These are phyloP conservation scores for Drosophila cardini DNA, from an alignment of 1,140 invertebrate species.

Conservation along the genomic window DNA sequence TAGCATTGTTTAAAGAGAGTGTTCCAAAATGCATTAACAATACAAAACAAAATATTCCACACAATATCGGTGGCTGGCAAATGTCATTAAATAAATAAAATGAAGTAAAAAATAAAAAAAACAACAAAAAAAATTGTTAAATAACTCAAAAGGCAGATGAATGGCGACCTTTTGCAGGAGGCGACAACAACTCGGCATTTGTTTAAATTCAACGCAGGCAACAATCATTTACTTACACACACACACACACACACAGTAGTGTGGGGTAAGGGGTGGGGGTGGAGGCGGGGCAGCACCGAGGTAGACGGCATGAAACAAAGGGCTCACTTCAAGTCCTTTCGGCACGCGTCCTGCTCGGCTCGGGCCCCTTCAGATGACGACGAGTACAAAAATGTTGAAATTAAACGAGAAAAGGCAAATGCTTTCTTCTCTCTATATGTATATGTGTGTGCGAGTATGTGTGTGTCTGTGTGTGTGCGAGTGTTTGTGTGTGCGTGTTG, in stretches of 20 bases:
- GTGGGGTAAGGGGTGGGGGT: not conserved
- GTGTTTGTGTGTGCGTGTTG: slow-evolving; percentile 55
- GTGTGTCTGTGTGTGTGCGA: slow-evolving; percentile 17
- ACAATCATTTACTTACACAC: slow-evolving; percentile 66
- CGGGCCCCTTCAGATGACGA: slow-evolving; percentile 11
- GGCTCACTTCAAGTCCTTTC: slow-evolving; percentile 32
- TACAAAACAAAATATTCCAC: slow-evolving; percentile 60
- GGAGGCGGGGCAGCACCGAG: not conserved
- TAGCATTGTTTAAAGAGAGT: slow-evolving; percentile 43
- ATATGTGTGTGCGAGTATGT: slow-evolving; percentile 18
- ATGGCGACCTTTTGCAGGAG: slow-evolving; percentile 46
- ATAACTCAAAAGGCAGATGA: slow-evolving; percentile 63
- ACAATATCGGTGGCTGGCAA: slow-evolving; percentile 44
- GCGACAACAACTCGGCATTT: slow-evolving; percentile 67
- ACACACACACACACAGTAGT: not conserved
- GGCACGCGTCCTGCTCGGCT: slow-evolving; percentile 16
- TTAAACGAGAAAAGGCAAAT: slow-evolving; percentile 71
- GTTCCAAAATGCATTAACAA: slow-evolving; percentile 63
- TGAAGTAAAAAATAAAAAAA: slow-evolving; percentile 18
- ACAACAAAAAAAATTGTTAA: slow-evolving; percentile 41
- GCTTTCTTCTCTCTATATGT: slow-evolving; percentile 39
- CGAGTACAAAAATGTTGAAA: slow-evolving; percentile 66
- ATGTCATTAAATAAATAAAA: slow-evolving; percentile 37
- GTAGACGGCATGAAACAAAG: slow-evolving; percentile 19
- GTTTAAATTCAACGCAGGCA: slow-evolving; percentile 80